Evolutionary conservation across 2,113 vertebrate genomes (phyloP).

Genomic region (Notarius quadriscutis): DNA sequence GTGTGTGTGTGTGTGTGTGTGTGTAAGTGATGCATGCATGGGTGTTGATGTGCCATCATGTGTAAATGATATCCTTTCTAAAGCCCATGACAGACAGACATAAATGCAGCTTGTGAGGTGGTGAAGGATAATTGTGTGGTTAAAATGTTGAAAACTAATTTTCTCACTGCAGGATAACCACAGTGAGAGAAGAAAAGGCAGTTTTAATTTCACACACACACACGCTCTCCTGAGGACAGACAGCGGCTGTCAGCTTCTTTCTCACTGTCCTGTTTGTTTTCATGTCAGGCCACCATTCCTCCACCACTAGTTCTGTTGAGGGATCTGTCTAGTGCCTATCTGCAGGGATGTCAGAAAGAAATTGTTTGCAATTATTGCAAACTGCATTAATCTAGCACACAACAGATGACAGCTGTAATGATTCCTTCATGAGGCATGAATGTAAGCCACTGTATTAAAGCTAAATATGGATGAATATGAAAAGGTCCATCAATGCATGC

Average conservation of each 20-base stretch:
- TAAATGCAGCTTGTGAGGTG: constrained; percentile 49
- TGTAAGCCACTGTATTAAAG: neutral
- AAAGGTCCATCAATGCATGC: neutral
- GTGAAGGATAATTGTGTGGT: constrained; percentile 55
- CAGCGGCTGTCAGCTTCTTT: constrained; percentile 40
- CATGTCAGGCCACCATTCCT: constrained; percentile 19
- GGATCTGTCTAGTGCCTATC: neutral
- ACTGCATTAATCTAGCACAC: neutral
- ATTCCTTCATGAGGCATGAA: neutral
- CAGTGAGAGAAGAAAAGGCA: constrained; percentile 36
- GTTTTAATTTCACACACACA: constrained; percentile 45
- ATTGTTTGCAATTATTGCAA: neutral
- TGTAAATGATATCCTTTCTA: constrained; percentile 42
- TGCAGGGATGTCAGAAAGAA: constrained; percentile 6
- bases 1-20: constrained; percentile 7
- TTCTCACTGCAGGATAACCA: constrained; percentile 48
- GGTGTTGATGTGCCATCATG: constrained; percentile 35
- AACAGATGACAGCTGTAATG: neutral
- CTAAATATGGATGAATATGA: neutral
- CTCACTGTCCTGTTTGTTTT: constrained; percentile 44
- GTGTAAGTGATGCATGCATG: constrained; percentile 21
- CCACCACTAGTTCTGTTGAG: neutral
- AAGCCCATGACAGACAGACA: constrained; percentile 47
- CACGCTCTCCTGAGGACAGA: constrained; percentile 35
- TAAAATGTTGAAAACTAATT: constrained; percentile 49